Evolutionary conservation across 2,888 invertebrate species (phyloP), one percentile per base, ranked within the genome.

Genomic region (Tenodera sinensis): DNA sequence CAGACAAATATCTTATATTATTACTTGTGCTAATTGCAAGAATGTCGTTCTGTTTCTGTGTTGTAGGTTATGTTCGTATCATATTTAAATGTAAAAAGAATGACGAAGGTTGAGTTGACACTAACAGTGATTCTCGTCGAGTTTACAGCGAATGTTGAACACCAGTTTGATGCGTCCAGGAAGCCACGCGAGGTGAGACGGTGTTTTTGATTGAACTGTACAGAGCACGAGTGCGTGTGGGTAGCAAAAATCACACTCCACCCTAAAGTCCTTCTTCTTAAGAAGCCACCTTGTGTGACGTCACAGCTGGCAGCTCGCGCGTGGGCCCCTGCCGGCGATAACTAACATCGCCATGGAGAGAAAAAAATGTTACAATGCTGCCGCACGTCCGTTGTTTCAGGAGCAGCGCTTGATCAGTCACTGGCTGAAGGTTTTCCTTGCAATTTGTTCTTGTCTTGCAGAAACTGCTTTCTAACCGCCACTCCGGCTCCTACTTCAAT

Each of bases 211-310:
- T 71, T 71, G 54, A 71, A 71, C 54, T 71, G 54, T 71, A 71
- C 54, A 71, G 54, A 71, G 20, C 54, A 71, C 54, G 25, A 71
- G 54, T 20, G 15, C 54, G 86, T 86, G 86, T 86, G 86, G 86
- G 86, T 25, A 54, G 86, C 81, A 47, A 81, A 86, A 85, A 86
- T 81, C 81, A 86, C 86, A 86, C 86, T 86, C 86, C 86, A 86
- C 86, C 86, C 81, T 86, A 81, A 86, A 86, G 86, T 71, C 86
- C 86, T 86, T 86, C 81, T 81, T 86, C 86, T 81, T 20, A 28
- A 85, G 85, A 85, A 54, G 54, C 86, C 86, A 86, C 86, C 86
- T 86, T 28, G 47, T 71, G 54, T 86, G 86, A 86, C 86, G 86
- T 86, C 86, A 86, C 71, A 71, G 86, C 81, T 27, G 54, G 81